A percentile compares a stretch with the other conserved stretches of the same genome.
These are phyloP conservation scores for Brachypteracias leptosomus DNA, from an alignment of 2,113 vertebrate genomes.

Conservation along the genomic window DNA sequence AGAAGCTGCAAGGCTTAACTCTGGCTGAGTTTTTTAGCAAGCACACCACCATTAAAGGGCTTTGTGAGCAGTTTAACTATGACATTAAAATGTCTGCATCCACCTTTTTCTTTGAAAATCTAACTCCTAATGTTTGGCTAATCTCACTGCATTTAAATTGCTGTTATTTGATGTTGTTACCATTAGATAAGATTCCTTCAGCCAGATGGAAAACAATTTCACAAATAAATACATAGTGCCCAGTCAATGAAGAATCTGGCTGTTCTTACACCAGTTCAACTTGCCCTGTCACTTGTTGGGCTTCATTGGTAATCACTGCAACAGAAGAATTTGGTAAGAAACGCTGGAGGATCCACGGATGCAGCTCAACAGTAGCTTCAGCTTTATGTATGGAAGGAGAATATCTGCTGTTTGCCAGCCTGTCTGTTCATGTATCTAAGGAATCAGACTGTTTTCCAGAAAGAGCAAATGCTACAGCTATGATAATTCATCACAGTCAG, in stretches of 20 bases:
- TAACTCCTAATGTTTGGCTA: background rate
- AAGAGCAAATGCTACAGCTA: background rate
- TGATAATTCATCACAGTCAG: background rate
- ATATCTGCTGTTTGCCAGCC: background rate
- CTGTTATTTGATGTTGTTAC: background rate
- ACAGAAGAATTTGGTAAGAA: background rate
- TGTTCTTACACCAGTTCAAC: background rate
- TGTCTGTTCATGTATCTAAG: background rate
- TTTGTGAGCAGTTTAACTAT: background rate
- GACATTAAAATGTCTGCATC: background rate
- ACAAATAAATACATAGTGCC: background rate
- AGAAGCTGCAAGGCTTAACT: background rate
- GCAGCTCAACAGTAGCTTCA: background rate
- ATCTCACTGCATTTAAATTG: background rate
- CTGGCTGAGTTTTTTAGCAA: background rate
- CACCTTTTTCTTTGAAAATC: background rate
- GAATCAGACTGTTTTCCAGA: background rate
- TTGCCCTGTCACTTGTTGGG: background rate
- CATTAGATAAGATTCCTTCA: background rate
- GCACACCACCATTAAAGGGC: background rate
- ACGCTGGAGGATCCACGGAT: background rate
- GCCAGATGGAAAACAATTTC: background rate
- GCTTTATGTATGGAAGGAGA: background rate
- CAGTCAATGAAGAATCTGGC: background rate
- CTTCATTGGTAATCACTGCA: background rate